Base-by-base conservation (phyloP, 1,140 invertebrate species). In the Wiebesia pumilae region DNA sequence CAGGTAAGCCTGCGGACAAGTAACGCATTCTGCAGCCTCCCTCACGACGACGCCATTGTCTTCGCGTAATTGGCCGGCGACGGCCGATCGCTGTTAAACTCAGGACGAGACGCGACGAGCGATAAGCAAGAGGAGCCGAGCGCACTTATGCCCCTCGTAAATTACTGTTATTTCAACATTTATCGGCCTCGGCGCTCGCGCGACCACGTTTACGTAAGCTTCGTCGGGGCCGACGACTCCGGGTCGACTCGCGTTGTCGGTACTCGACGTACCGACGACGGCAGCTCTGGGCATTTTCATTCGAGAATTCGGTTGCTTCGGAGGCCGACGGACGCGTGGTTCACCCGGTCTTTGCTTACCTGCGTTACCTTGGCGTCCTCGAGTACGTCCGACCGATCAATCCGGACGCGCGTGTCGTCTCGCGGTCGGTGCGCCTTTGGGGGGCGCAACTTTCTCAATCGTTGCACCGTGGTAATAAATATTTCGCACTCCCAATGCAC, bases 1-100 rank as follows among this genome's bases (percentile, higher is more conserved):
- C 89, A 97, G 95, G 87, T 96, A 96, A 35, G 96, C 96, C 96
- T 97, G 94, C 0, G 51, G 30, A n/a, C 38, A 43, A 62, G 58
- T 62, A 62, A 62, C 58, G 27, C 58, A 62, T 62, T 62, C 27
- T 62, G 58, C 58, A 62, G 58, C 58, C 58, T 62, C 27, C 24
- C 58, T 62, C 58, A 27, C 58, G 24, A 27, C 58, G 24, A 24
- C 58, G 58, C 58, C 58, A 62, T 62, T 62, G 67, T 38, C 67
- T 71, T 12, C 30, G 67, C 67, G 33, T 38, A 71, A 38, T 35
- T 33, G 67, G n/a, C 30, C 30, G 21, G 30, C 3, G 30, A 19
- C 67, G 67, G 12, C 12, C 67, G 65, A n/a, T n/a, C n/a, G 9
- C 14, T 2, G 65, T 7, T 12, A 35, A 10, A 35, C 12, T 14